Conservation (phyloP, 30 jellyfish, hydroid and myxozoan species). For the Chrysaora quinquecirrha region DNA sequence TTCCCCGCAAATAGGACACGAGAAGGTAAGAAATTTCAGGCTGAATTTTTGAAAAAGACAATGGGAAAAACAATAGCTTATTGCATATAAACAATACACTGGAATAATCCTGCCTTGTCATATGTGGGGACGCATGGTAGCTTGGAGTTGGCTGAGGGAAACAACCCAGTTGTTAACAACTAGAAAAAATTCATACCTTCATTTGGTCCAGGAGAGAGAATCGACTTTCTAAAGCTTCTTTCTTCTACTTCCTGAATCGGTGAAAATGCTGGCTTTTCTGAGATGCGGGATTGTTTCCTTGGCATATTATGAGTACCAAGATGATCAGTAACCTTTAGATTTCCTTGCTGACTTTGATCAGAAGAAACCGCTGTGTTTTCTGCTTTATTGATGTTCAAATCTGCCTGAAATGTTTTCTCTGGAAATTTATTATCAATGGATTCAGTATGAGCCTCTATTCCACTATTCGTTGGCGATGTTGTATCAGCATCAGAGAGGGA, state of each 20-base stretch:
- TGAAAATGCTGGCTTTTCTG: slow-evolving; percentile 80
- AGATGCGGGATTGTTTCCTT: slow-evolving; percentile 24
- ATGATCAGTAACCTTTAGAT: background rate
- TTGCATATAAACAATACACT: too few relatives aligned
- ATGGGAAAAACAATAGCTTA: too few relatives aligned
- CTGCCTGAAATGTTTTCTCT: background rate
- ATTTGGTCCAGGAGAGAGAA: background rate
- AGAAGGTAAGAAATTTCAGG: too few relatives aligned
- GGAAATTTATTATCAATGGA: background rate
- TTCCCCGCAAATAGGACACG: too few relatives aligned
- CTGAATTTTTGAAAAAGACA: too few relatives aligned
- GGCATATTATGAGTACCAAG: background rate
- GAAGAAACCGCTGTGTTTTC: background rate
- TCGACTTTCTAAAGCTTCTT: slow-evolving; percentile 30
- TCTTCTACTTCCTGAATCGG: slow-evolving; percentile 82
- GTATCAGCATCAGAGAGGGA: background rate
- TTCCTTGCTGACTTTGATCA: background rate
- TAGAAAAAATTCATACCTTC: slow-evolving; percentile 13
- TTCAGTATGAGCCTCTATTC: slow-evolving; percentile 6
- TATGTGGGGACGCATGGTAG: too few relatives aligned
- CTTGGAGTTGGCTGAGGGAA: too few relatives aligned
- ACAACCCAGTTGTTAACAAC: too few relatives aligned
- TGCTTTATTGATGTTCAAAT: background rate
- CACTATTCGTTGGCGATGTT: background rate
- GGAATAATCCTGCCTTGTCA: too few relatives aligned